phyloP scores from a whole-genome alignment of 1,140 invertebrate species.

The Laupala kohalensis region DNA sequence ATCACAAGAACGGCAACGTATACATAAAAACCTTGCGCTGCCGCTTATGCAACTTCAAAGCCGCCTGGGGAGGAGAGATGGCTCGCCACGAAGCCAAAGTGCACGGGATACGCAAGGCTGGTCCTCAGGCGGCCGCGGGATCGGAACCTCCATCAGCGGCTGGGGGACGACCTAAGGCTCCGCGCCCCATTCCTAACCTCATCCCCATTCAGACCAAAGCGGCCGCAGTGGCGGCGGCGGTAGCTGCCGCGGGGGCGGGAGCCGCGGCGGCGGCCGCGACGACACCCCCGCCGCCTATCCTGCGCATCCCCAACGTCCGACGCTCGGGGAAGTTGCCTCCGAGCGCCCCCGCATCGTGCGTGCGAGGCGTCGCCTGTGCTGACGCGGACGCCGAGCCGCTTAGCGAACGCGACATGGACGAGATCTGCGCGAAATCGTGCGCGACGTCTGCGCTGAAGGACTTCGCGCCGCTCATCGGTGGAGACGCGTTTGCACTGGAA shows the following conservation, averaged over 20 bases:
- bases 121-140: background rate
- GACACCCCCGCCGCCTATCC: background rate
- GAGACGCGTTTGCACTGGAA: too few species aligned
- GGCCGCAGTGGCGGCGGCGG: background rate
- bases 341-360: background rate
- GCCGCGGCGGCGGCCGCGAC: background rate
- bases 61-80: conserved; percentile 39
- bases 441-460: conserved; percentile 32
- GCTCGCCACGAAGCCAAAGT: conserved; percentile 35
- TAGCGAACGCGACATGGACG: conserved; percentile 30
- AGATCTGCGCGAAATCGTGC: conserved; percentile 29
- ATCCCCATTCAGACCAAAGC: conserved; percentile 41
- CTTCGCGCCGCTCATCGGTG: conserved; percentile 32
- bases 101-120: conserved; percentile 26
- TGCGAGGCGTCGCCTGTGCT: background rate
- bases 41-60: conserved; percentile 36
- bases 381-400: conserved; percentile 18
- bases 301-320: conserved; percentile 6
- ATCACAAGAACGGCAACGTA: conserved; percentile 30
- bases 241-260: too few species aligned
- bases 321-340: background rate
- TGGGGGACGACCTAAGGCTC: conserved; percentile 21
- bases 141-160: too few species aligned
- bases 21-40: conserved; percentile 33
- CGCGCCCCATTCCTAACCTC: conserved; percentile 52